Conservation (phyloP, 2,797 vertebrate species). For the Eulemur albifrons region DNA sequence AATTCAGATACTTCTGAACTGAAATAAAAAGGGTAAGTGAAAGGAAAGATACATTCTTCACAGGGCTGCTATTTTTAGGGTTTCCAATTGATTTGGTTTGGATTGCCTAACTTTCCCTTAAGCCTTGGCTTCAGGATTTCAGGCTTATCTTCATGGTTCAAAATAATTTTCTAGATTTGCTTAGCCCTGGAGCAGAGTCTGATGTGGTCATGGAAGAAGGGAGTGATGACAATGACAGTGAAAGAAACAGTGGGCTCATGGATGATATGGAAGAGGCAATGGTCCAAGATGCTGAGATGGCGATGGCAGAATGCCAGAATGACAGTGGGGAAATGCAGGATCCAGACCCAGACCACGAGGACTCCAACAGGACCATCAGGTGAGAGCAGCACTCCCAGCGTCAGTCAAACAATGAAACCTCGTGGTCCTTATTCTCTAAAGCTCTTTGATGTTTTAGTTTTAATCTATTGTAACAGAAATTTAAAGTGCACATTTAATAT, state of each 20-base stretch:
- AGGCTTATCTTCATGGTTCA: constrained; percentile 14
- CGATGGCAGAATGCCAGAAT: constrained; percentile 86
- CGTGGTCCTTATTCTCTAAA: neutral
- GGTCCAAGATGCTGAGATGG: constrained; percentile 87
- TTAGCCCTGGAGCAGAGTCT: constrained; percentile 95
- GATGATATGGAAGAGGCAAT: constrained; percentile 95
- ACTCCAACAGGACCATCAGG: constrained; percentile 96
- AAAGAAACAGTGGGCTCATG: constrained; percentile 89
- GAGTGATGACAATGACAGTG: constrained; percentile 93
- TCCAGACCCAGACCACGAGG: constrained; percentile 90
- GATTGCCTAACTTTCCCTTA: constrained; percentile 24
- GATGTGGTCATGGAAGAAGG: constrained; percentile 94
- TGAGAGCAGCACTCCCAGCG: constrained; percentile 67
- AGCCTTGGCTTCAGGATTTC: neutral
- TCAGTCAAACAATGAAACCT: fast-evolving
- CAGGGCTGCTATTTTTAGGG: neutral
- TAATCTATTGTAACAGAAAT: neutral
- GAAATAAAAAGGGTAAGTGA: neutral
- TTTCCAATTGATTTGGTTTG: constrained; percentile 6
- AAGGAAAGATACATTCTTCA: neutral
- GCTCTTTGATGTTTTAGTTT: neutral
- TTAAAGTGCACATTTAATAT: neutral
- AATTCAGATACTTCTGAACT: neutral
- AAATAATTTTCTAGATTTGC: constrained; percentile 88
- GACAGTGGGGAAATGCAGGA: constrained; percentile 93